Evolutionary conservation across 2,888 invertebrate species (phyloP).

Genomic region (Meteorus colon): DNA sequence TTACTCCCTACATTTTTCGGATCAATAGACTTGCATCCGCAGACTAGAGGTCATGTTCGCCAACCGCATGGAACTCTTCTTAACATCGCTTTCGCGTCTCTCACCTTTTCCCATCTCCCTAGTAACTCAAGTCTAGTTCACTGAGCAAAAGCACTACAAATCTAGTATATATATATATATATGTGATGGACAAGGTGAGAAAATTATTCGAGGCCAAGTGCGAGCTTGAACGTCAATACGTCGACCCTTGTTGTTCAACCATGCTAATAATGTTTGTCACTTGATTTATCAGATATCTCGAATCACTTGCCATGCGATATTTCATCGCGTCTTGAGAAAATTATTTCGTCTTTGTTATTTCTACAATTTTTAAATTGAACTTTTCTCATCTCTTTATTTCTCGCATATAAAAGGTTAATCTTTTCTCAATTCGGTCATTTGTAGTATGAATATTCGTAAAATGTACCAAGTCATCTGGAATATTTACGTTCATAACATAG

Average conservation of each 20-base stretch:
- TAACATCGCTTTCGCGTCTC: conserved; percentile 18
- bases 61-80: conserved; percentile 32
- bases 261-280: neutral
- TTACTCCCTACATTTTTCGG: conserved; percentile 58
- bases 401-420: too few species aligned
- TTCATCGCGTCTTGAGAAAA: too few species aligned
- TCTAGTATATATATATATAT: neutral
- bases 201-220: conserved; percentile 34
- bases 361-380: too few species aligned
- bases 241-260: neutral
- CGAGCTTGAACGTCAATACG: conserved; percentile 19
- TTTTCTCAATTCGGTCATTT: too few species aligned
- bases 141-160: neutral
- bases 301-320: too few species aligned
- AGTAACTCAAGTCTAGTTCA: neutral
- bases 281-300: too few species aligned
- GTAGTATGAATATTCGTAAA: too few species aligned
- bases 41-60: conserved; percentile 40
- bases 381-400: too few species aligned
- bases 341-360: too few species aligned
- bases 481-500: too few species aligned
- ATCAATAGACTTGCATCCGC: conserved; percentile 63
- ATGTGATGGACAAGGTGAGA: neutral
- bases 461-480: too few species aligned
- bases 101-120: conserved; percentile 16